Conservation (phyloP, 1,140 invertebrate species). For the Ganaspis sp. region DNA sequence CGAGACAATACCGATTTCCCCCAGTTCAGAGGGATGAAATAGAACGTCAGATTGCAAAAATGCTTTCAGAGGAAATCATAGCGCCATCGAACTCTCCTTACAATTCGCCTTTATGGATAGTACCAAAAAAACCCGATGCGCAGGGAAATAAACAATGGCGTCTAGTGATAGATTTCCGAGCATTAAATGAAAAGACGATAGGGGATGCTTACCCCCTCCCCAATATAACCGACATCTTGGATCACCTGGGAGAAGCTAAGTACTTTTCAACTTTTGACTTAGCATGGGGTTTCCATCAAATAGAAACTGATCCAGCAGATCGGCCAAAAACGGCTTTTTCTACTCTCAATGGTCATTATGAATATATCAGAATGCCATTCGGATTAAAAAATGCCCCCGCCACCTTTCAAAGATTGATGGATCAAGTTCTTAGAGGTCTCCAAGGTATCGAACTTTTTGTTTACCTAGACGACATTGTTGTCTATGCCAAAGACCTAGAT, state of each 20-base stretch:
- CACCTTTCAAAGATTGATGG: neutral
- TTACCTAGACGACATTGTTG: neutral
- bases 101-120: neutral
- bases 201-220: neutral
- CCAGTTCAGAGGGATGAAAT: neutral
- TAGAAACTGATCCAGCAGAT: neutral
- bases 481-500: neutral
- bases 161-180: neutral
- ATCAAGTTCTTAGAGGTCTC: neutral
- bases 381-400: neutral
- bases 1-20: neutral
- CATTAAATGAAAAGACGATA: neutral
- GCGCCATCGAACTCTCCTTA: too few relatives aligned
- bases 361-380: neutral
- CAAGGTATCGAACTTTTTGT: neutral
- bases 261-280: neutral
- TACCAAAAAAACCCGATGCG: neutral
- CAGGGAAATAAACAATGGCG: neutral
- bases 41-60: too few relatives aligned
- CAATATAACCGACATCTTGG: too few relatives aligned
- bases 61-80: too few relatives aligned
- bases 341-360: neutral
- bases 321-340: neutral
- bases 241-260: neutral
- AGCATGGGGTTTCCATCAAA: neutral